Conservation (phyloP, 2,888 invertebrate genomes). For the Athripsodes cinereus region DNA sequence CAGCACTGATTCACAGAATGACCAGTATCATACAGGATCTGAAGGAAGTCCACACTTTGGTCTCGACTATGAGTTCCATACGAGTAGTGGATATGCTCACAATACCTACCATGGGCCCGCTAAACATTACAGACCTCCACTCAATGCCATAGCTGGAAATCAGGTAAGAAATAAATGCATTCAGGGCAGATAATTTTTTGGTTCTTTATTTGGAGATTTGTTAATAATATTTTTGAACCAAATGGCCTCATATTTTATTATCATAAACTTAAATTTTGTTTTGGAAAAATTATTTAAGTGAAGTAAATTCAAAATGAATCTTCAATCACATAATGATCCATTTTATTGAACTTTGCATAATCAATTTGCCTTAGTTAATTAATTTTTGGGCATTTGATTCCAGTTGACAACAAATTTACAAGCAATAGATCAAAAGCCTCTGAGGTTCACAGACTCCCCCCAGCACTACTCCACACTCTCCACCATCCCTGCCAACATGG, state of each 20-base stretch:
- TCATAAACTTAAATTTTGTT: too few species aligned
- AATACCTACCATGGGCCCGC: constrained; percentile 89
- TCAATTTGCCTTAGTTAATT: too few species aligned
- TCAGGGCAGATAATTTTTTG: too few species aligned
- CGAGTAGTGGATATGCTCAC: constrained; percentile 61
- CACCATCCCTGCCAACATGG: constrained; percentile 34
- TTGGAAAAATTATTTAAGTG: too few species aligned
- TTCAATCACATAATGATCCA: too few species aligned
- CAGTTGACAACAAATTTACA: constrained; percentile 31
- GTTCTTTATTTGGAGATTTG: too few species aligned
- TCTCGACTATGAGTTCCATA: constrained; percentile 53
- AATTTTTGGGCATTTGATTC: too few species aligned
- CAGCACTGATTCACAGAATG: constrained; percentile 11
- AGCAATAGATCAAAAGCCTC: constrained; percentile 55
- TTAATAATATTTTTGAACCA: too few species aligned
- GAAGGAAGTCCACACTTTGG: constrained; percentile 31
- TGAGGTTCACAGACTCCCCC: constrained; percentile 70
- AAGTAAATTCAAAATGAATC: too few species aligned
- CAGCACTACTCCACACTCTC: constrained; percentile 57
- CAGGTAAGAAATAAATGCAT: too few species aligned
- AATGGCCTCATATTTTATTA: too few species aligned
- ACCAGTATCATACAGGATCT: constrained; percentile 19
- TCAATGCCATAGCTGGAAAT: constrained; percentile 49
- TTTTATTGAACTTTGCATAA: too few species aligned
- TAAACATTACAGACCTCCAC: constrained; percentile 62